Base-by-base conservation (phyloP, 2,797 vertebrate genomes). In the Podarcis lilfordi region DNA sequence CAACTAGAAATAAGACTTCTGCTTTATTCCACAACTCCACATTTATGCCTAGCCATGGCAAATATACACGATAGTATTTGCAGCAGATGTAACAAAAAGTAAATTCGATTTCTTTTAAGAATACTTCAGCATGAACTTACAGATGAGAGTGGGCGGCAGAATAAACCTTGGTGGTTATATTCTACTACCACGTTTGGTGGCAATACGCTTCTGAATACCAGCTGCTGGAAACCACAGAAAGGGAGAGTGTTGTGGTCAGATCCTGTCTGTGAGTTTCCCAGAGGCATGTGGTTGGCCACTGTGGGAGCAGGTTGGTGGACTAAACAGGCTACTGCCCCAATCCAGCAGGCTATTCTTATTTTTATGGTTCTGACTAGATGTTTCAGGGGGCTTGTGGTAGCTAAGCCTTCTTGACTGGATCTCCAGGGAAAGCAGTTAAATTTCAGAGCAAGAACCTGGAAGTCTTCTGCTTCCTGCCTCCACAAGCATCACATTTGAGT, bases 31-130 rank as follows among this genome's bases (percentile, higher is more conserved):
- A 74, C 94, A 99, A 99, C 96, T 99, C 87, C 98, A 96, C 85
- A 96, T 99, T 94, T 99, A 99, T 1, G 98, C 97, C 66, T 99
- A 99, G 94, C 97, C 97, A 8, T 91, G 88, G 81, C 98, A 99
- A 94, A 78, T 95, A 50, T 6, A 83, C 37, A 99, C 99, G 0
- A 98, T 98, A 32, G 78, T 90, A 19, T 99, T 98, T 9, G 99
- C 99, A 86, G 98, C 98, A 13, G 0, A 98, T 64, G 95, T 97
- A 68, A 99, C 98, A 69, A 97, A 98, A 94, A 2, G 2, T 40
- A 94, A 98, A 80, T 99, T 99, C 21, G 96, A 99, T 94, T 98
- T 97, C 95, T 99, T 98, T 95, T 98, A 99, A 95, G 4, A 96
- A 0, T 99, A 99, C 92, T 99, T 99, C 93, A 94, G 94, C 92